Percentiles rank a stretch among this genome's conserved stretches.
Conservation (phyloP, 2,797 vertebrate genomes). For the Nyctibius grandis region DNA sequence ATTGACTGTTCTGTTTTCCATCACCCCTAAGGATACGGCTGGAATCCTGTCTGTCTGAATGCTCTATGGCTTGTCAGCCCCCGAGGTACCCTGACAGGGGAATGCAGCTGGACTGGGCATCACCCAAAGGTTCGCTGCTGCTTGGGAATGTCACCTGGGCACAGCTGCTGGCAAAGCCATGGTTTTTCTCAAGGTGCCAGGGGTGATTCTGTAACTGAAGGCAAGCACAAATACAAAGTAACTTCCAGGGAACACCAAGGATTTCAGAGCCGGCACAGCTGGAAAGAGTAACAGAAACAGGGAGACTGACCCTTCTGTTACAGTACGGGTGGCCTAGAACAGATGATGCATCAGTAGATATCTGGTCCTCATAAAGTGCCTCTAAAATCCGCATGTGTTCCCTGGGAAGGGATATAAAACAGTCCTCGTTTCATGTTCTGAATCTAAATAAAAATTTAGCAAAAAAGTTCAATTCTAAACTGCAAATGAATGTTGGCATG, state of each 20-base stretch:
- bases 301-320: neutral
- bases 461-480: neutral
- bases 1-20: neutral
- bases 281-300: neutral
- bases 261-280: neutral
- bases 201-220: neutral
- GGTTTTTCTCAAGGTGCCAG: no score
- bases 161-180: neutral
- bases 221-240: neutral
- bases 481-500: neutral
- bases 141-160: slow-evolving; percentile 18
- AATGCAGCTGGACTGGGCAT: slow-evolving; percentile 25
- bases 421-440: neutral
- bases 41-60: neutral
- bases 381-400: neutral
- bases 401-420: neutral
- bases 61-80: neutral
- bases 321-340: neutral
- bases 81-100: neutral
- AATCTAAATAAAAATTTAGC: neutral
- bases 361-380: neutral
- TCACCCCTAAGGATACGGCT: neutral
- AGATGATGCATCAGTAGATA: neutral
- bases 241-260: neutral
- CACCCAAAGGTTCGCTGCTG: neutral